Base-by-base conservation (phyloP, 2,113 vertebrate species). In the Ammodytes marinus region DNA sequence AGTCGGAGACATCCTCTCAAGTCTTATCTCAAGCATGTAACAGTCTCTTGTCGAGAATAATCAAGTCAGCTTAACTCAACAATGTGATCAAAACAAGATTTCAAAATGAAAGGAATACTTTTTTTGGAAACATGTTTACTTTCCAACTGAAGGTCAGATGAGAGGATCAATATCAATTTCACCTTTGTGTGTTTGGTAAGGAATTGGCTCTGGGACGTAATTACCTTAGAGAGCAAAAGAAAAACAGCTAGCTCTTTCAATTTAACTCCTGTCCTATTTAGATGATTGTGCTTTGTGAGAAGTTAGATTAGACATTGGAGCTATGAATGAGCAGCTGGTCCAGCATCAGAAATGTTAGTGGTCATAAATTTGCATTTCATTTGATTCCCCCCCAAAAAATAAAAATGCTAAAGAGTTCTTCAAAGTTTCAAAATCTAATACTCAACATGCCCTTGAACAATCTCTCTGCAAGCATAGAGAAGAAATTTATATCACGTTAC, bases 91-190 rank as follows among this genome's bases (percentile, higher is more conserved):
- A 17, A 27, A 68, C 60, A n/a, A 49, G 4, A 14, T 15, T 49
- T 47, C 35, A 52, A 14, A 8, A 3, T 59, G 9, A 53, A 27
- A 59, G 6, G 15, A 14, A 35, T 17, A 43, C 42, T 60, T 17
- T 53, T 54, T 57, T 71, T 49, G 1, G n/a, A 49, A 47, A 55
- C 10, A 4, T 11, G 43, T 49, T 64, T 17, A 45, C 35, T 57
- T 39, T 69, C 7, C 11, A 7, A 10, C 43, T 47, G 17, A 57
- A 54, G 69, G 45, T 52, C 78, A 37, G 54, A 45, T 0, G 45
- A 67, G 45, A 65, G 45, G 65, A 70, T 69, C 49, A 46, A 59
- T 71, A 72, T 14, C 8, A 61, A n/a, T 57, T 69, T 47, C 15
- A 40, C 45, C 14, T 11, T 2, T 59, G 37, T 75, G 45, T 59